Conservation (phyloP, 2,113 vertebrate species). For the Gambusia holbrooki region DNA sequence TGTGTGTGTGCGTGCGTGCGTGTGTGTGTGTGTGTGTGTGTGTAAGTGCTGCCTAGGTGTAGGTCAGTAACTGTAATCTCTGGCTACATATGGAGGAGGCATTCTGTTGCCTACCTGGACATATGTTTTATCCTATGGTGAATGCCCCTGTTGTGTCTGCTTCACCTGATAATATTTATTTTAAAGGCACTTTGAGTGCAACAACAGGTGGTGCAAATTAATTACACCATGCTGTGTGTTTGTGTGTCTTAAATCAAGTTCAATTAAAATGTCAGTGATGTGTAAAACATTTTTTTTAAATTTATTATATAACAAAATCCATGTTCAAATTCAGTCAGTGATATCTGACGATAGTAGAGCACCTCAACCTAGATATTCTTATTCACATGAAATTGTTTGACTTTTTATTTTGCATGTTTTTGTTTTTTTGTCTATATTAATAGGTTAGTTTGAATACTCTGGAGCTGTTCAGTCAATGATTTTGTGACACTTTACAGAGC, state of each 20-base stretch:
- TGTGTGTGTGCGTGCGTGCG: no score
- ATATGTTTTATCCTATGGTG: conserved; percentile 11
- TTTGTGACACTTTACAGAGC: neutral
- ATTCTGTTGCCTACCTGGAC: conserved; percentile 11
- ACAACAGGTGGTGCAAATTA: neutral
- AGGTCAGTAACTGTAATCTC: conserved; percentile 23
- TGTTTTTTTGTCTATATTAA: neutral
- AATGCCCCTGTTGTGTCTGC: neutral
- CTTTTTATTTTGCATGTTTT: neutral
- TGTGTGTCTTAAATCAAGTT: neutral
- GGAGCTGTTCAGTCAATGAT: neutral
- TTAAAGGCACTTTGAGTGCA: neutral
- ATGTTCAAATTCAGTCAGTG: neutral
- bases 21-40: no score
- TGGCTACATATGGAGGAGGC: conserved; percentile 32
- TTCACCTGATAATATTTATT: neutral
- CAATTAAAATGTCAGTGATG: neutral
- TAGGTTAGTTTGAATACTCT: neutral
- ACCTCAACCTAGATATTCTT: neutral
- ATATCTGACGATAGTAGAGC: neutral
- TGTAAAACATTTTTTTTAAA: neutral
- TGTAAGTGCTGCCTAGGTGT: conserved; percentile 8
- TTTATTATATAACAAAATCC: neutral
- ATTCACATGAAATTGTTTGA: neutral
- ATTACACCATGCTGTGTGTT: neutral